Evolutionary conservation across 1,140 invertebrate species (phyloP).

Genomic region (Fopius arisanus): DNA sequence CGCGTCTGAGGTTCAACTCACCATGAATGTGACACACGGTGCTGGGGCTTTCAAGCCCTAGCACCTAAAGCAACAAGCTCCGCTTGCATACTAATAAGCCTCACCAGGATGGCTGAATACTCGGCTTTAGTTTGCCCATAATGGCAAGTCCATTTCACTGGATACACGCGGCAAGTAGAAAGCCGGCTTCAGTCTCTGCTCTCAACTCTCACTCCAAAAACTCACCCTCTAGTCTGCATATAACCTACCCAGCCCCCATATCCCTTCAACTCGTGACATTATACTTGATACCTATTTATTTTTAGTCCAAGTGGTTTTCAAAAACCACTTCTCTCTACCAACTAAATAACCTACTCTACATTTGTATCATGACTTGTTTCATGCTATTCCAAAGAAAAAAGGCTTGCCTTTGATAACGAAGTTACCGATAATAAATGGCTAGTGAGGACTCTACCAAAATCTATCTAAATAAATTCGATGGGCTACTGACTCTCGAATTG

Average conservation of each 20-base stretch:
- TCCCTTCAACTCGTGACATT: neutral
- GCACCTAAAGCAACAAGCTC: conserved; percentile 28
- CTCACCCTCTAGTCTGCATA: conserved; percentile 28
- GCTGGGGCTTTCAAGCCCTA: conserved; percentile 19
- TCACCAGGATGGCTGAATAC: conserved; percentile 44
- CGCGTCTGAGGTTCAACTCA: conserved; percentile 13
- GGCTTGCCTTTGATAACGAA: too few relatives aligned
- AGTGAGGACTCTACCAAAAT: too few relatives aligned
- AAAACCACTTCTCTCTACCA: neutral
- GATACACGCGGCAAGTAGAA: conserved; percentile 22
- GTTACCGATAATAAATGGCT: too few relatives aligned
- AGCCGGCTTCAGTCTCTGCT: conserved; percentile 19
- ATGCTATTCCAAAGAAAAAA: too few relatives aligned
- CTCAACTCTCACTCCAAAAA: conserved; percentile 23
- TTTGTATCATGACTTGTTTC: neutral
- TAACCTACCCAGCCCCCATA: neutral
- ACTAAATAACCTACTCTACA: neutral
- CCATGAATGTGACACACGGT: conserved; percentile 18
- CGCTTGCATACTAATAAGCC: conserved; percentile 32
- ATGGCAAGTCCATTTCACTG: conserved; percentile 59
- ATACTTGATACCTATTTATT: conserved; percentile 10
- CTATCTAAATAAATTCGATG: too few relatives aligned
- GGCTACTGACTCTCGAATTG: too few relatives aligned
- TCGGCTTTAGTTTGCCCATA: conserved; percentile 59
- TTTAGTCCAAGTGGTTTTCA: neutral